phyloP scores from a whole-genome alignment of 2,888 invertebrate genomes.

The Nomada hirtipes region DNA sequence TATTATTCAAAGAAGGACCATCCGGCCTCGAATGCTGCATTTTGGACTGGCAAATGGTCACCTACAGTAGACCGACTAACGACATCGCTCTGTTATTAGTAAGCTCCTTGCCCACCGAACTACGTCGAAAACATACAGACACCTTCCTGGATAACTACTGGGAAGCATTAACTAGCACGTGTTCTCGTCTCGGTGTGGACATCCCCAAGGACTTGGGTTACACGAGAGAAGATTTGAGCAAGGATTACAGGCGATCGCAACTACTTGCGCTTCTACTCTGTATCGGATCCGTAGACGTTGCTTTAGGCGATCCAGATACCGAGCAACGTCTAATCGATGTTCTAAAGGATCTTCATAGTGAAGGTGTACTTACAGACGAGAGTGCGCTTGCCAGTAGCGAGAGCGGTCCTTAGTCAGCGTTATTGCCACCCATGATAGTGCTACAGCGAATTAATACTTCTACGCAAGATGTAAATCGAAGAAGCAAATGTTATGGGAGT shows the following conservation, averaged over 20 bases:
- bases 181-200: conserved; percentile 87
- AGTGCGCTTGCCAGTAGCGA: conserved; percentile 62
- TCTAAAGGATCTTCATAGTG: conserved; percentile 89
- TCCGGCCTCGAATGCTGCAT: conserved; percentile 88
- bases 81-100: conserved; percentile 90
- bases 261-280: conserved; percentile 91
- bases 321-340: conserved; percentile 91
- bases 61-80: conserved; percentile 91
- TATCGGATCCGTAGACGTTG: conserved; percentile 93
- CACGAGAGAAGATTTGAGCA: conserved; percentile 85
- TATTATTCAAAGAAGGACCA: conserved; percentile 86
- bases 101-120: conserved; percentile 90
- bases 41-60: conserved; percentile 94
- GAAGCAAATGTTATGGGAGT: conserved; percentile 27
- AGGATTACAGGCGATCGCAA: conserved; percentile 88
- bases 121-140: conserved; percentile 88
- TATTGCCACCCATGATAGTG: conserved; percentile 57
- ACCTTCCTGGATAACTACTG: conserved; percentile 90
- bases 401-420: conserved; percentile 59
- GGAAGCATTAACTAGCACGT: conserved; percentile 87
- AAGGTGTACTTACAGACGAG: conserved; percentile 88
- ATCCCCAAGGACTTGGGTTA: conserved; percentile 86
- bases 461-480: conserved; percentile 58
- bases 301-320: conserved; percentile 90
- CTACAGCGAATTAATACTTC: conserved; percentile 62